These are phyloP conservation scores for Noctua comes DNA, from an alignment of 2,888 invertebrate species.

Conservation along the genomic window DNA sequence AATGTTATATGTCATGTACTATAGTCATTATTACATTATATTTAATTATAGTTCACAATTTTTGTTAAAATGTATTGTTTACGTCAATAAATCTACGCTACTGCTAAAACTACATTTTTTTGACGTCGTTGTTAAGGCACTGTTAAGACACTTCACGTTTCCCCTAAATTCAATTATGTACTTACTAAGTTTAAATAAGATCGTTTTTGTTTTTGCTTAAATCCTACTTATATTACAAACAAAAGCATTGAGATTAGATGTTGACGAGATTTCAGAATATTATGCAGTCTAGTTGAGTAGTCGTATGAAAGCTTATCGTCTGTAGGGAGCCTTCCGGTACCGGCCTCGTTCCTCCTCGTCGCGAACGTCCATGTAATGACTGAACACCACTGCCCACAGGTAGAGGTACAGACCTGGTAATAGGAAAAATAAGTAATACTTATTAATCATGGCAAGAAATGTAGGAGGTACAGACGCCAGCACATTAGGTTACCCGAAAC, in stretches of 20 bases:
- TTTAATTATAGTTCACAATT: neutral
- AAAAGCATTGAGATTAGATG: conserved; percentile 60
- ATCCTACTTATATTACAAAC: conserved; percentile 23
- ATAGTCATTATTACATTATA: neutral
- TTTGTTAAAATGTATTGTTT: neutral
- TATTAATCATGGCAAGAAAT: neutral
- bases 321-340: conserved; percentile 94
- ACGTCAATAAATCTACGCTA: neutral
- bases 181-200: conserved; percentile 14
- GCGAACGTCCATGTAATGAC: conserved; percentile 93
- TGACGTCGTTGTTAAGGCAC: conserved; percentile 46
- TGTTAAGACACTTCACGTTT: conserved; percentile 34
- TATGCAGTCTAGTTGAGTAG: conserved; percentile 51
- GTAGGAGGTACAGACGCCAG: neutral
- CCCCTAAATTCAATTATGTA: conserved; percentile 4
- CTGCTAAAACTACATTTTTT: neutral
- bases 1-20: too few species aligned
- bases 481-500: too few species aligned
- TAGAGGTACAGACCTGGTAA: conserved; percentile 93
- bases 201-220: conserved; percentile 18
- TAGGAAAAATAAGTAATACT: neutral
- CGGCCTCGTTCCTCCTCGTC: conserved; percentile 93
- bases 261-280: conserved; percentile 60
- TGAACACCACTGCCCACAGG: conserved; percentile 96
- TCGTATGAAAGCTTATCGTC: conserved; percentile 75